A percentile compares a stretch with the other conserved stretches of the same genome.
Conservation (phyloP, 2,797 vertebrate genomes). For the Epinephelus coioides region DNA sequence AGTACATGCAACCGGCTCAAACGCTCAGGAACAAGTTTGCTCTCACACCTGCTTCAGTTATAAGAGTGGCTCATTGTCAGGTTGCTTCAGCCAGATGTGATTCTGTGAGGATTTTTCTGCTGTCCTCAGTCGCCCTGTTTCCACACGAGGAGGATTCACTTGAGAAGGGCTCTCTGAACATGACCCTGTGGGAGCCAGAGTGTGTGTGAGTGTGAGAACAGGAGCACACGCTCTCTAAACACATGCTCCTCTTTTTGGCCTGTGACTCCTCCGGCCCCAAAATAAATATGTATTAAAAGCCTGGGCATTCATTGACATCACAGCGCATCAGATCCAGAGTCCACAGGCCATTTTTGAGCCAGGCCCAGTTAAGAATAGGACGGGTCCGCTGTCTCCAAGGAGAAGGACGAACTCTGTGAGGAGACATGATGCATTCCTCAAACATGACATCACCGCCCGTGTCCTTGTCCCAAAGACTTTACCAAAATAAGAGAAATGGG, state of each 20-base stretch:
- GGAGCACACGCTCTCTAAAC: slow-evolving; percentile 26
- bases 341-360: slow-evolving; percentile 59
- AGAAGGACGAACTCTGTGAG: slow-evolving; percentile 56
- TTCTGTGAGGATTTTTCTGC: slow-evolving; percentile 42
- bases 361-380: slow-evolving; percentile 71
- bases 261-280: slow-evolving; percentile 54
- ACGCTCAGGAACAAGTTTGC: slow-evolving; percentile 29
- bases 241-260: slow-evolving; percentile 57
- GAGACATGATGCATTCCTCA: slow-evolving; percentile 73
- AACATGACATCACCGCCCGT: slow-evolving; percentile 54
- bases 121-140: slow-evolving; percentile 38
- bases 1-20: slow-evolving; percentile 13
- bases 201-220: slow-evolving; percentile 27
- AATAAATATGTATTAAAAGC: slow-evolving; percentile 74
- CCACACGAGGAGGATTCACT: slow-evolving; percentile 30
- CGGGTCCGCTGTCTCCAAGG: slow-evolving; percentile 65
- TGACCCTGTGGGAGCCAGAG: slow-evolving; percentile 22
- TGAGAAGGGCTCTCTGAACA: slow-evolving; percentile 29
- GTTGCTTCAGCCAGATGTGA: slow-evolving; percentile 24
- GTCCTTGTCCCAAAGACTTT: slow-evolving; percentile 75
- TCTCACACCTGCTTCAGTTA: slow-evolving; percentile 20
- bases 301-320: slow-evolving; percentile 64
- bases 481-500: slow-evolving; percentile 60
- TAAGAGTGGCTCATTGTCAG: slow-evolving; percentile 30
- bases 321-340: slow-evolving; percentile 54